A percentile compares a stretch with the other conserved stretches of the same genome.
Conservation (phyloP, 2,797 vertebrate genomes). For the Schizopygopsis pylzovi region DNA sequence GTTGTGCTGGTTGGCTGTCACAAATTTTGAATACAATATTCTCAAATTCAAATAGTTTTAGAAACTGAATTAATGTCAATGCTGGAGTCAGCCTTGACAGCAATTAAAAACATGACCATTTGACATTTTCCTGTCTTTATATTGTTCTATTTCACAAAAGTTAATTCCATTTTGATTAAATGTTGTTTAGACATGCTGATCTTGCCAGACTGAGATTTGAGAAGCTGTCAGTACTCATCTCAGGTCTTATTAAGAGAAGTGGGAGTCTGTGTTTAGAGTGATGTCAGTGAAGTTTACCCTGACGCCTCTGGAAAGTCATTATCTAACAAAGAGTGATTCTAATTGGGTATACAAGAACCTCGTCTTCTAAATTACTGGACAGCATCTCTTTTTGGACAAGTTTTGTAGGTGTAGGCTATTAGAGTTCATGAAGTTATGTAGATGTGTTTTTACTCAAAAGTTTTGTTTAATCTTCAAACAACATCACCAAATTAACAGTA, state of each 20-base stretch:
- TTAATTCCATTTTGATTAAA: slow-evolving; percentile 4
- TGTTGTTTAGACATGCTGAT: slow-evolving; percentile 30
- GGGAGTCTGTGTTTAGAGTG: slow-evolving; percentile 32
- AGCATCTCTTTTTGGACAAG: background rate
- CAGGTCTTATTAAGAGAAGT: background rate
- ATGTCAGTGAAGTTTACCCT: background rate
- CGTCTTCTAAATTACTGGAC: background rate
- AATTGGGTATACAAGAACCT: slow-evolving; percentile 1
- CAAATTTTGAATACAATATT: background rate
- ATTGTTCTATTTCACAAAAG: background rate
- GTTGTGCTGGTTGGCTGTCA: background rate
- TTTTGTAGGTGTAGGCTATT: background rate
- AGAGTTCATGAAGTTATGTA: background rate
- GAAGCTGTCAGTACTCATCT: slow-evolving; percentile 26
- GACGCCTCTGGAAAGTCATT: slow-evolving; percentile 20
- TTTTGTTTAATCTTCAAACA: background rate
- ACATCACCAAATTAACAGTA: background rate
- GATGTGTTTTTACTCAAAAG: background rate
- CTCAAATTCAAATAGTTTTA: background rate
- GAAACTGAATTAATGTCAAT: background rate
- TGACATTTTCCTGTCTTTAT: background rate
- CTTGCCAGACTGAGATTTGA: slow-evolving; percentile 19
- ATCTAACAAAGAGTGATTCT: background rate
- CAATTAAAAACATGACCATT: background rate
- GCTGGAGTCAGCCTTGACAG: background rate